Evolutionary conservation across 2,113 vertebrate species (phyloP).

Genomic region (Morphnarchus princeps): DNA sequence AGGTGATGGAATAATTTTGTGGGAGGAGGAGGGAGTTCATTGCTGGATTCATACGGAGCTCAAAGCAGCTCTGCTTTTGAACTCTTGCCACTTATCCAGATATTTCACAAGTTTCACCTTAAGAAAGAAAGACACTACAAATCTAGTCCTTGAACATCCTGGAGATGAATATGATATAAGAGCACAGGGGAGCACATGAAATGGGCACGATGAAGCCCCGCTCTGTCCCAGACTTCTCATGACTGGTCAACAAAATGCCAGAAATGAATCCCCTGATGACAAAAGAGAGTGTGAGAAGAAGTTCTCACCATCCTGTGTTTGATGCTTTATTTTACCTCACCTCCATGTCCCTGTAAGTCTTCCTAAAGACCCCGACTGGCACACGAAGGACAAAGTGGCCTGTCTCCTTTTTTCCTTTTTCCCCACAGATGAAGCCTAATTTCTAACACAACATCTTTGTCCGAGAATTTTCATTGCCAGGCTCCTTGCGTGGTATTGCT

Average conservation of each 20-base stretch:
- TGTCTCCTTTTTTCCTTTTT: background rate
- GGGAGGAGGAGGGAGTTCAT: background rate
- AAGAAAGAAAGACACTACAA: background rate
- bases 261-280: background rate
- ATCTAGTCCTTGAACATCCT: background rate
- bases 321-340: background rate
- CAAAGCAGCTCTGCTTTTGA: background rate
- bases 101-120: background rate
- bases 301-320: background rate
- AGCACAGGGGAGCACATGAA: background rate
- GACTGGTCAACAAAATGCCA: background rate
- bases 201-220: fast-evolving
- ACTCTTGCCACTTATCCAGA: background rate
- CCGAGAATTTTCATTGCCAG: background rate
- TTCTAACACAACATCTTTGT: background rate
- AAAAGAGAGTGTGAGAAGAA: background rate
- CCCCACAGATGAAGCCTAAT: background rate
- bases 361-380: background rate
- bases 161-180: background rate
- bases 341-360: background rate
- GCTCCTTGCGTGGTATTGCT: background rate
- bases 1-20: background rate
- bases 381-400: background rate
- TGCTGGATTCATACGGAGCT: background rate
- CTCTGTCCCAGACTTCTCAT: background rate